Base-by-base conservation (phyloP, 2,113 vertebrate genomes). In the Syngnathoides biaculeatus region DNA sequence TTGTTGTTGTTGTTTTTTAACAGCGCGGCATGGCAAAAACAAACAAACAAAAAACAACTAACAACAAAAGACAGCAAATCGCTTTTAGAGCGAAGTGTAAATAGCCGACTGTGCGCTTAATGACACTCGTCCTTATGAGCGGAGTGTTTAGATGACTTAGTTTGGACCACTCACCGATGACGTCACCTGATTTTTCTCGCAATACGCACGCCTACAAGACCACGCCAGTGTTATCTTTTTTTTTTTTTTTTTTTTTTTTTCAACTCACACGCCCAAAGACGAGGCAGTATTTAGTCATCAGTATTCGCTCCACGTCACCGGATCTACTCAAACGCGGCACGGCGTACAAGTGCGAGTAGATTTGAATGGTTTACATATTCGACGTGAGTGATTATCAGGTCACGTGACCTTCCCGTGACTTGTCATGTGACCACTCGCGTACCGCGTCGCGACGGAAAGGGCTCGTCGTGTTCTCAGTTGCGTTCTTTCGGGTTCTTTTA, bases 21-120 rank as follows among this genome's bases (percentile, higher is more conserved):
- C 88, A 92, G 91, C 91, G 85, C 88, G 82, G 88, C 85, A 77
- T 89, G 80, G 89, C 88, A 87, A 96, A 84, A 76, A 89, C 89
- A 90, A 88, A 95, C 93, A 93, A 93, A 81, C 82, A 80, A 81
- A 86, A 91, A 90, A 90, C 90, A 88, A 95, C 93, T 94, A 93
- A 81, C 82, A 80, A 81, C 87, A 91, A 90, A 90, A 92, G 87
- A 81, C 68, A 57, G 48, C 30, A 70, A 63, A 68, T 80, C 40
- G 75, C 76, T 82, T 52, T n/a, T 92, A 84, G 84, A 82, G 64
- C 81, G 88, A 92, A 90, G 77, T 97, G 95, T 98, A 98, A 94
- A 98, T 95, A 96, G 94, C 92, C 91, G 80, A 90, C 86, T 94
- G 85, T 93, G 86, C 89, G 88, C 90, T 84, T 69, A 62, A 74